phyloP scores from a whole-genome alignment of 1,140 invertebrate genomes.

The Rhynchophorus ferrugineus region DNA sequence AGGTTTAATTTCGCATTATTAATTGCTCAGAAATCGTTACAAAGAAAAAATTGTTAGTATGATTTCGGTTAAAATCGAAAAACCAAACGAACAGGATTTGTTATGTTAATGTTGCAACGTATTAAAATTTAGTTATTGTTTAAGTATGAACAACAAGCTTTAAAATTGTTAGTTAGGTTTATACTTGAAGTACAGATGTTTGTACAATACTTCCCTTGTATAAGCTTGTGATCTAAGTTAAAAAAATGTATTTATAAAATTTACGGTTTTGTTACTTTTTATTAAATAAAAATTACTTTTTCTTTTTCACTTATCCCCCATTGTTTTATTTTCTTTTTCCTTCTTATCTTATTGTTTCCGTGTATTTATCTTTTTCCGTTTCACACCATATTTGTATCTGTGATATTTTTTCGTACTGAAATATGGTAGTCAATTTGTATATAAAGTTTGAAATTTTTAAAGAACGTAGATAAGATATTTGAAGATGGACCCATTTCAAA shows the following conservation, averaged over 20 bases:
- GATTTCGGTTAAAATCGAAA: constrained; percentile 21
- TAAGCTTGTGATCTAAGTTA: constrained; percentile 35
- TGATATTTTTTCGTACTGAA: constrained; percentile 39
- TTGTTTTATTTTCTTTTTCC: constrained; percentile 27
- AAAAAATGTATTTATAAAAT: constrained; percentile 36
- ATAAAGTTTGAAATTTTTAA: constrained; percentile 29
- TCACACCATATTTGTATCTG: constrained; percentile 33
- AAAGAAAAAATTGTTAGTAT: constrained; percentile 10
- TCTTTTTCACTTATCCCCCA: constrained; percentile 25
- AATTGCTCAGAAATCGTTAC: not conserved
- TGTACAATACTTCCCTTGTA: constrained; percentile 29
- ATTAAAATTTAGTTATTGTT: constrained; percentile 21
- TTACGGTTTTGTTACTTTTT: constrained; percentile 38
- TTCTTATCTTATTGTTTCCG: too few species aligned
- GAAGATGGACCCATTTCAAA: constrained; percentile 23
- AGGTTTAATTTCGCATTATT: not conserved
- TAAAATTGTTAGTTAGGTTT: constrained; percentile 30
- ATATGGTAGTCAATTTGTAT: constrained; percentile 36
- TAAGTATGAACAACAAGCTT: constrained; percentile 28
- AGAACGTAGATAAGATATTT: constrained; percentile 22
- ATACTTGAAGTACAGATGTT: constrained; percentile 25
- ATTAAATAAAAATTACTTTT: constrained; percentile 37
- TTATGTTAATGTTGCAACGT: constrained; percentile 23
- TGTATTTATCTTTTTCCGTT: constrained; percentile 15
- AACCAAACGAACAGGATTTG: constrained; percentile 13